Base-by-base conservation (phyloP, 2,113 vertebrate species). In the Paradisaea rubra region DNA sequence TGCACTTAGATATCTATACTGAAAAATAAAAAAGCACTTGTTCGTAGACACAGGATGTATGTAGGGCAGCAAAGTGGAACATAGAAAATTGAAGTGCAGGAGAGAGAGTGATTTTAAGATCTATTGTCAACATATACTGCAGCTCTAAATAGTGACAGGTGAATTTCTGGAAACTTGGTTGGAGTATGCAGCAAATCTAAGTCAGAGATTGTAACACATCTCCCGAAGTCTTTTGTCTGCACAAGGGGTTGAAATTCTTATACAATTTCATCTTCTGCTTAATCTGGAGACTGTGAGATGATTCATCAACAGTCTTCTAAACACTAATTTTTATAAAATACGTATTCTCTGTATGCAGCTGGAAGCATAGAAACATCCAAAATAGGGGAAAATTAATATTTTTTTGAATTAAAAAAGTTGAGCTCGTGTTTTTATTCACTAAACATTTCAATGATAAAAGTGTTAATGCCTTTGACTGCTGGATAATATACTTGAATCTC, bases 41-140 rank as follows among this genome's bases (percentile, higher is more conserved):
- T 61, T 73, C 6, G 0, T 39, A 86, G 81, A 66, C 45, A 72
- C 15, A 91, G 64, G 68, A 37, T 35, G 23, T 71, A 94, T 87
- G 57, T 87, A 95, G 88, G 93, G 66, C 91, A 97, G n/a, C 50
- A 88, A 97, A 93, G 27, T 71, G 76, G 91, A 79, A 54, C 92
- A 73, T 1, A 71, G 56, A 7, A 66, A 86, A 52, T 11, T 53
- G 73, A 89, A 70, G 17, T 78, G 54, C 52, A 45, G 42, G 52
- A 78, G 30, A 71, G 27, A 57, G 31, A 37, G 15, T 20, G 68
- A 91, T 91, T 89, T 92, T 91, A 83, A 91, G 49, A 39, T 47
- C 63, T 92, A 39, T 61, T 82, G 77, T 80, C 78, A 87, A 89
- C 41, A 86, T 56, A 70, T 8, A 65, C 66, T 49, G 70, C 64